A percentile compares a stretch with the other conserved stretches of the same genome.
Evolutionary conservation across 2,888 invertebrate genomes (phyloP).

Genomic region (Cheiracanthium punctorium): DNA sequence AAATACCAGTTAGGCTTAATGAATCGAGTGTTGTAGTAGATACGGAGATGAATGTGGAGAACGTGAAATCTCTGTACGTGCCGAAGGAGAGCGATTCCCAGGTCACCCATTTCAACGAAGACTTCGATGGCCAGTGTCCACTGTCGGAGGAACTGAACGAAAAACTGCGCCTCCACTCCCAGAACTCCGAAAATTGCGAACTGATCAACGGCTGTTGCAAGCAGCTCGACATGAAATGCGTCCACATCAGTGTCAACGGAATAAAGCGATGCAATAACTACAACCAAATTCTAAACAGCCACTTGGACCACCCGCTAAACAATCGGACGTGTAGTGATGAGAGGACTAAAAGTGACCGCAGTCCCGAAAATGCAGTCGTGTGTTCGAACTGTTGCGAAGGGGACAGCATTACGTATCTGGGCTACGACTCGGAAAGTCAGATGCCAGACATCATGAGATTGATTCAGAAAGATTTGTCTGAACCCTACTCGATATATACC

Average conservation of each 20-base stretch:
- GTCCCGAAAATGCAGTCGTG: background rate
- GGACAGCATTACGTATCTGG: slow-evolving; percentile 75
- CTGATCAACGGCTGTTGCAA: slow-evolving; percentile 56
- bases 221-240: slow-evolving; percentile 47
- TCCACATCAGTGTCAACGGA: slow-evolving; percentile 45
- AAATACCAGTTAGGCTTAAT: slow-evolving; percentile 68
- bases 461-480: slow-evolving; percentile 98
- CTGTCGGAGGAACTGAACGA: slow-evolving; percentile 42
- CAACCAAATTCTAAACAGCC: slow-evolving; percentile 32
- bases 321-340: slow-evolving; percentile 32
- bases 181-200: slow-evolving; percentile 22
- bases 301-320: slow-evolving; percentile 43
- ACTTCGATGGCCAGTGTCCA: slow-evolving; percentile 26
- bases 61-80: slow-evolving; percentile 34
- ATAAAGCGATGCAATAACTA: slow-evolving; percentile 35
- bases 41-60: slow-evolving; percentile 49
- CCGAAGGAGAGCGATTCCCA: slow-evolving; percentile 33
- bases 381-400: background rate
- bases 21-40: slow-evolving; percentile 31
- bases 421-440: slow-evolving; percentile 94
- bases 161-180: slow-evolving; percentile 43
- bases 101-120: slow-evolving; percentile 50
- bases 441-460: slow-evolving; percentile 99
- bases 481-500: slow-evolving; percentile 99
- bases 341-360: slow-evolving; percentile 14